Percentiles rank a stretch among this genome's conserved stretches.
Evolutionary conservation across 2,888 invertebrate genomes (phyloP).

Genomic region (Ferdinandea cuprea): DNA sequence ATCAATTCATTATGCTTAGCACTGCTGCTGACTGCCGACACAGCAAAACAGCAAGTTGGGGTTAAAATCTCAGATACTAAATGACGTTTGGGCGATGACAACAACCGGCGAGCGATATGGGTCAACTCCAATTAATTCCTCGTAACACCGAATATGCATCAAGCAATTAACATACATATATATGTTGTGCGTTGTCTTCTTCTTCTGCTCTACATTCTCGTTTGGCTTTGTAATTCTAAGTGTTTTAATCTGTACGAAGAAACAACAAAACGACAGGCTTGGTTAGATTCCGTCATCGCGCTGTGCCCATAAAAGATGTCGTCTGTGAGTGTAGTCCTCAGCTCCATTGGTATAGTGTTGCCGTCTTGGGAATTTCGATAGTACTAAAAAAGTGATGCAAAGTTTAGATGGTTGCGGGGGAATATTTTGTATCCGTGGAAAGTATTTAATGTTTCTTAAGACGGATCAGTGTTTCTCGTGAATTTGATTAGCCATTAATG

Average conservation of each 20-base stretch:
- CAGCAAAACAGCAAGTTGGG: conserved; percentile 43
- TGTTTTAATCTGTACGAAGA: not conserved
- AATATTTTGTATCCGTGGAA: not conserved
- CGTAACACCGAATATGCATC: conserved; percentile 60
- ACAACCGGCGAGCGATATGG: conserved; percentile 35
- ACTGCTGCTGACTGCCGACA: conserved; percentile 49
- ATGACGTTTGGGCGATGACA: conserved; percentile 22
- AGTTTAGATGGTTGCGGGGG: not conserved
- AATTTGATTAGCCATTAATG: too few species aligned
- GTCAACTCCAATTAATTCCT: conserved; percentile 63
- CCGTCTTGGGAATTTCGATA: not conserved
- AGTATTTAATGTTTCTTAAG: not conserved
- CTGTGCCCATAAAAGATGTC: conserved; percentile 34
- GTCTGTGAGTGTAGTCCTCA: conserved; percentile 20
- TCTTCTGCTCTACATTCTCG: too few species aligned
- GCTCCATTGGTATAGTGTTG: not conserved
- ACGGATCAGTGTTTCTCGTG: too few species aligned
- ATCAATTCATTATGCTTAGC: conserved; percentile 64
- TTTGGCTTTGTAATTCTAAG: not conserved
- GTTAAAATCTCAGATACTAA: conserved; percentile 14
- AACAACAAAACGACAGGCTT: conserved; percentile 37
- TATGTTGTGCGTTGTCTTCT: not conserved
- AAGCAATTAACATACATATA: conserved; percentile 58
- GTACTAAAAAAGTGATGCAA: not conserved
- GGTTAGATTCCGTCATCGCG: conserved; percentile 62